Conservation (phyloP, 2,113 vertebrate species). For the Chloroceryle aenea region DNA sequence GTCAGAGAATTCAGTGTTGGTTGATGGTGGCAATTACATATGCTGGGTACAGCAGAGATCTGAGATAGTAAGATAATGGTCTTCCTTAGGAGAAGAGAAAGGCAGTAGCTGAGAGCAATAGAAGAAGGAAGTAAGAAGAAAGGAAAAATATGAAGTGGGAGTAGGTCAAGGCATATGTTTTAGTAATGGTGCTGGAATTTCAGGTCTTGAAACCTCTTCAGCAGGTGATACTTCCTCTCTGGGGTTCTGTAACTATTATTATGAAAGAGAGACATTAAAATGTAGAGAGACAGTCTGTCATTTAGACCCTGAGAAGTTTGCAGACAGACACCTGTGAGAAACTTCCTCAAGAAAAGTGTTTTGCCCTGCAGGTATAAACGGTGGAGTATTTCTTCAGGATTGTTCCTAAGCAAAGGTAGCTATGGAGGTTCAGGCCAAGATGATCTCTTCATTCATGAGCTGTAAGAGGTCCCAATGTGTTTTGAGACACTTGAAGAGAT, state of each 20-base stretch:
- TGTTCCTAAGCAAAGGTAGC: not conserved
- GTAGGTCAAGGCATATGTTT: slow-evolving; percentile 18
- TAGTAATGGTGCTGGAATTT: slow-evolving; percentile 42
- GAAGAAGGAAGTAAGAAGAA: slow-evolving; percentile 11
- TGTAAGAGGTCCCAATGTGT: not conserved
- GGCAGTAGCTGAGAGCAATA: not conserved
- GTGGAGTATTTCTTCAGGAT: not conserved
- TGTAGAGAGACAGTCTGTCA: slow-evolving; percentile 33
- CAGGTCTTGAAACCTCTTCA: slow-evolving; percentile 42
- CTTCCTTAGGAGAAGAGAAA: not conserved
- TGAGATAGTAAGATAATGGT: slow-evolving; percentile 5
- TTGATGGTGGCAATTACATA: not conserved
- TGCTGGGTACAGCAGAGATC: not conserved
- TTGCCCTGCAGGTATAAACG: not conserved
- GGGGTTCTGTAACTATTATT: slow-evolving; percentile 27
- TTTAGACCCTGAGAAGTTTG: not conserved
- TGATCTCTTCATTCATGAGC: not conserved
- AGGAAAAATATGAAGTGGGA: slow-evolving; percentile 16
- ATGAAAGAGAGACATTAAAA: slow-evolving; percentile 34
- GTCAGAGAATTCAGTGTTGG: not conserved
- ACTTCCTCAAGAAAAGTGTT: slow-evolving; percentile 35
- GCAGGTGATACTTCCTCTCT: slow-evolving; percentile 13
- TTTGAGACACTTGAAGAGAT: not conserved
- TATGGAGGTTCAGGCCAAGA: not conserved
- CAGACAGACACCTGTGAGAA: slow-evolving; percentile 38